Evolutionary conservation across 2,113 vertebrate species (phyloP), one percentile per base, ranked within the genome.

Genomic region (Beaufortia kweichowensis): DNA sequence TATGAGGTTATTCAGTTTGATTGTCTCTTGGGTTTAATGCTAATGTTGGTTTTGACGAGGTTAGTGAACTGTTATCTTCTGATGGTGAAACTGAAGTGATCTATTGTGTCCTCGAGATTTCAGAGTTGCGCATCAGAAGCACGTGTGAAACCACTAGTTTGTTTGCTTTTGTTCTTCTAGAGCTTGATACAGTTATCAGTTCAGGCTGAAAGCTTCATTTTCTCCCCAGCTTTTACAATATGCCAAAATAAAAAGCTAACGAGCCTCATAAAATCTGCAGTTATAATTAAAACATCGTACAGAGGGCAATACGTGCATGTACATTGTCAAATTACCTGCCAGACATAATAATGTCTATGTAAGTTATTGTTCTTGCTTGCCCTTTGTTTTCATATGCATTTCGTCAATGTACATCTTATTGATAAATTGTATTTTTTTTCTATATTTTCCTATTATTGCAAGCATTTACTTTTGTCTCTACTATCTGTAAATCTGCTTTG

Each of bases 161-260:
- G 68, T 71, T 71, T 71, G 50, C 68, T 71, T 71, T 71, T 41
- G 68, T 71, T 71, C 68, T 56, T 76, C 65, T 56, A 59, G 60
- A 46, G 80, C n/a, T 28, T 29, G 35, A 41, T 72, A 78, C 79
- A 81, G 66, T 75, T 5, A 21, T 6, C 48, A 21, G 48, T 53
- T 53, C 6, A 53, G 19, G 0, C 14, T 5, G 14, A 14, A 7
- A 9, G 48, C 7, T 53, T 53, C n/a, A n/a, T 21, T 53, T 53
- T 21, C 48, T 15, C 35, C 35, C 6, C 33, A 39, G 35, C 2
- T 39, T 39, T 7, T 39, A 11, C 8, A 39, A 48, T 48, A 15
- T 48, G 12, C 14, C 14, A 48, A 17, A 48, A 17, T 15, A 48
- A 17, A 48, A 48, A 14, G 3, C 15, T 17, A 48, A 46, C 15